Evolutionary conservation across 1,140 invertebrate genomes (phyloP).

Genomic region (Bombyx mandarina): DNA sequence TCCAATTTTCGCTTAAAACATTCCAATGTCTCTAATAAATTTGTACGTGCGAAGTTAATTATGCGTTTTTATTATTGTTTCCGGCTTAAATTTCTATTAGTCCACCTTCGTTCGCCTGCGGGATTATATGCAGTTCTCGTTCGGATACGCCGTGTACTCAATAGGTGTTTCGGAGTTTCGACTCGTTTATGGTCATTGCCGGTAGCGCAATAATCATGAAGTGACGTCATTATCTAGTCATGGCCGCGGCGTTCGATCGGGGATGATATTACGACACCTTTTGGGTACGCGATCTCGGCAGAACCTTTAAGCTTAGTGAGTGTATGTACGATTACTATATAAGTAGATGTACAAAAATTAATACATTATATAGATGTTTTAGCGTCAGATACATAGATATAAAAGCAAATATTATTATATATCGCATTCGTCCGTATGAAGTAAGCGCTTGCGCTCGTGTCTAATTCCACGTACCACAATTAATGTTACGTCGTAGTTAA

Average conservation of each 20-base stretch:
- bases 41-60: background rate
- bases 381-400: slow-evolving; percentile 71
- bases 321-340: slow-evolving; percentile 69
- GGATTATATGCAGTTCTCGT: slow-evolving; percentile 59
- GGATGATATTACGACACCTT: slow-evolving; percentile 24
- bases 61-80: background rate
- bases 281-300: slow-evolving; percentile 52
- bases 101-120: slow-evolving; percentile 50
- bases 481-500: slow-evolving; percentile 70
- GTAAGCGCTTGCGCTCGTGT: slow-evolving; percentile 69
- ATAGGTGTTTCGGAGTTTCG: slow-evolving; percentile 28
- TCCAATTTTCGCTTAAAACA: slow-evolving; percentile 7
- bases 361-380: slow-evolving; percentile 71
- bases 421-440: slow-evolving; percentile 70
- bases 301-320: slow-evolving; percentile 63
- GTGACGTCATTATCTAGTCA: slow-evolving; percentile 44
- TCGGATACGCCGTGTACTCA: slow-evolving; percentile 48
- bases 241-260: slow-evolving; percentile 13
- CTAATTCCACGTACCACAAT: slow-evolving; percentile 67
- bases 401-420: slow-evolving; percentile 71
- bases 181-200: slow-evolving; percentile 10
- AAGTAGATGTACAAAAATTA: slow-evolving; percentile 72
- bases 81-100: slow-evolving; percentile 3
- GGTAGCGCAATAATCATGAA: slow-evolving; percentile 11
- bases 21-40: slow-evolving; percentile 6